Percentiles rank a stretch among this genome's conserved stretches.
Evolutionary conservation across 1,140 invertebrate genomes (phyloP).

Genomic region (Hypothenemus hampei): DNA sequence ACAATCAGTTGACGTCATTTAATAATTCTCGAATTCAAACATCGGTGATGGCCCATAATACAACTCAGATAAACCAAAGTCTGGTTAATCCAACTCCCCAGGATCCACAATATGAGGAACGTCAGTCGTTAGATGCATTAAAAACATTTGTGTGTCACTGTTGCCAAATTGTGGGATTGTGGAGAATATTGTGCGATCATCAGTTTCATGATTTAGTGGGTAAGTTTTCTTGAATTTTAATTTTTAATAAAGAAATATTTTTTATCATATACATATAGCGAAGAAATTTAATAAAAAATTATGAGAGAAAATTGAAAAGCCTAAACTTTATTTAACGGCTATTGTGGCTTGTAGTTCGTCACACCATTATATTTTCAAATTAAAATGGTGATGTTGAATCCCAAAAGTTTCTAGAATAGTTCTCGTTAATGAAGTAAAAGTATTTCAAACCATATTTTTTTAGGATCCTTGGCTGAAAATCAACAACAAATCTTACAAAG

Average conservation of each 20-base stretch:
- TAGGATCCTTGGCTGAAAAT: constrained; percentile 57
- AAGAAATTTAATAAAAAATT: no score
- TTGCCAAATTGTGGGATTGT: constrained; percentile 88
- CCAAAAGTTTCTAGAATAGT: no score
- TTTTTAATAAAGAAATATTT: no score
- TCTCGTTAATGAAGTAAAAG: no score
- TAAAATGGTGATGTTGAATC: no score
- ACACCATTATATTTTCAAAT: no score
- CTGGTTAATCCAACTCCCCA: constrained; percentile 36
- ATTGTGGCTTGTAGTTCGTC: no score
- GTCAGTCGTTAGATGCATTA: constrained; percentile 72
- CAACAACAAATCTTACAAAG: constrained; percentile 56
- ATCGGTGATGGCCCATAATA: constrained; percentile 11
- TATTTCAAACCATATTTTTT: constrained; percentile 53
- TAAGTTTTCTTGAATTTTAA: no score
- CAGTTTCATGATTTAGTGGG: constrained; percentile 63
- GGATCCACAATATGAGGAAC: constrained; percentile 49
- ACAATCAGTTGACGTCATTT: constrained; percentile 48
- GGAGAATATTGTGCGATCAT: constrained; percentile 90
- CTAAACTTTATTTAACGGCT: no score
- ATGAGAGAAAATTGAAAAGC: no score
- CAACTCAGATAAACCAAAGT: constrained; percentile 27
- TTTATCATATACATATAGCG: no score
- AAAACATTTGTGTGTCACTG: constrained; percentile 73
- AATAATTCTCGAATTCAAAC: constrained; percentile 1